These are phyloP conservation scores for Nebria ingens DNA, from an alignment of 1,140 invertebrate species.

Conservation along the genomic window DNA sequence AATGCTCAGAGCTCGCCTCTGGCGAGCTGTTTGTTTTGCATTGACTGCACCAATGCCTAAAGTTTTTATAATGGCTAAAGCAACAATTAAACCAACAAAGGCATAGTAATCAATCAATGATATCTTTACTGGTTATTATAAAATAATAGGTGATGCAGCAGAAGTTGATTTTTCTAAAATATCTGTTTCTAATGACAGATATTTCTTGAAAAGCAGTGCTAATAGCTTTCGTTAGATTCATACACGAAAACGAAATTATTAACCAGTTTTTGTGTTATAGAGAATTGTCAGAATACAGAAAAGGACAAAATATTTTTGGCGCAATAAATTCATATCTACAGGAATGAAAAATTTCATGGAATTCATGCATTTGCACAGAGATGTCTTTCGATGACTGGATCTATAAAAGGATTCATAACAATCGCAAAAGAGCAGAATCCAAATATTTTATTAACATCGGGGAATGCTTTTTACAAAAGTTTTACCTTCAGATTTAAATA, in stretches of 20 bases:
- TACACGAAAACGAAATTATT: slow-evolving; percentile 17
- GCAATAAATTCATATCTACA: slow-evolving; percentile 24
- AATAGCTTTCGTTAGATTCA: slow-evolving; percentile 20
- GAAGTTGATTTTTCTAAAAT: too few species aligned
- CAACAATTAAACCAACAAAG: too few species aligned
- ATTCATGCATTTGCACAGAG: slow-evolving; percentile 32
- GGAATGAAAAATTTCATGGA: slow-evolving; percentile 25
- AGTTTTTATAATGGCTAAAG: too few species aligned
- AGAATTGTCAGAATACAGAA: slow-evolving; percentile 17
- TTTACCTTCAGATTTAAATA: slow-evolving; percentile 17
- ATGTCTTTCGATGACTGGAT: slow-evolving; percentile 31
- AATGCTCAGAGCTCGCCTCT: too few species aligned
- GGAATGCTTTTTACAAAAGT: slow-evolving; percentile 22
- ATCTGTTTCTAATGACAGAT: slow-evolving; percentile 22
- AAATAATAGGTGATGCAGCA: too few species aligned
- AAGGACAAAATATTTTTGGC: slow-evolving; percentile 23
- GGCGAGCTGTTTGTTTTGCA: too few species aligned
- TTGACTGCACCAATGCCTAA: too few species aligned
- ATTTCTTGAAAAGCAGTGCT: slow-evolving; percentile 18
- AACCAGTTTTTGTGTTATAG: slow-evolving; percentile 17
- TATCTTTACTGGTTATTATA: too few species aligned
- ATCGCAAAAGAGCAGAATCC: slow-evolving; percentile 27
- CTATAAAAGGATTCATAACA: slow-evolving; percentile 27
- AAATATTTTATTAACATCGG: slow-evolving; percentile 29
- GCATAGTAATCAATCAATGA: too few species aligned